phyloP scores from a whole-genome alignment of 2,888 invertebrate species.

The Ectobius pallidus region DNA sequence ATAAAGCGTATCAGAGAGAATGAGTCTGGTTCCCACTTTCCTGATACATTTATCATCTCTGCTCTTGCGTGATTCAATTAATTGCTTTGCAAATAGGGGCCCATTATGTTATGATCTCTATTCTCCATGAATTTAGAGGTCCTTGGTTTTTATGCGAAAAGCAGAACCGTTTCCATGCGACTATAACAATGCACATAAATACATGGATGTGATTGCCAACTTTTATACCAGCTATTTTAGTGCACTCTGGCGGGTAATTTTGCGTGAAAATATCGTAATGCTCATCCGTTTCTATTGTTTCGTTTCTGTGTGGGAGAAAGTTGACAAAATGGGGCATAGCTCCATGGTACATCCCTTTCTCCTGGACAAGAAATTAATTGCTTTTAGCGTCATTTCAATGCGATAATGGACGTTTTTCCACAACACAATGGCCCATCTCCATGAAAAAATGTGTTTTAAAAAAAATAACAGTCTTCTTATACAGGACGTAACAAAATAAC shows the following conservation, averaged over 20 bases:
- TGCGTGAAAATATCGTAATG: conserved; percentile 27
- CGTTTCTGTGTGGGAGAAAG: background rate
- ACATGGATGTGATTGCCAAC: background rate
- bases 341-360: too few species aligned
- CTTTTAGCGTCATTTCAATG: background rate
- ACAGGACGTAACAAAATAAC: too few species aligned
- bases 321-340: background rate
- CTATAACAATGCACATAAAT: background rate
- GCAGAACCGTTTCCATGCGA: conserved; percentile 9
- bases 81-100: conserved; percentile 36
- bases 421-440: too few species aligned
- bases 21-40: conserved; percentile 18
- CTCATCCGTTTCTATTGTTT: background rate
- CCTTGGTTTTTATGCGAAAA: background rate
- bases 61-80: conserved; percentile 36
- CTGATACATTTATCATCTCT: conserved; percentile 26
- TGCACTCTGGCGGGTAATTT: conserved; percentile 27
- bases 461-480: too few species aligned
- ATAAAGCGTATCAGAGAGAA: conserved; percentile 17
- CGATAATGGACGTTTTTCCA: conserved; percentile 19
- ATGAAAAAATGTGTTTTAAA: too few species aligned
- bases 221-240: conserved; percentile 5
- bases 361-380: background rate
- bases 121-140: background rate
- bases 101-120: conserved; percentile 34